phyloP scores from a whole-genome alignment of 1,140 invertebrate genomes.

The Brachionus koreanus region DNA sequence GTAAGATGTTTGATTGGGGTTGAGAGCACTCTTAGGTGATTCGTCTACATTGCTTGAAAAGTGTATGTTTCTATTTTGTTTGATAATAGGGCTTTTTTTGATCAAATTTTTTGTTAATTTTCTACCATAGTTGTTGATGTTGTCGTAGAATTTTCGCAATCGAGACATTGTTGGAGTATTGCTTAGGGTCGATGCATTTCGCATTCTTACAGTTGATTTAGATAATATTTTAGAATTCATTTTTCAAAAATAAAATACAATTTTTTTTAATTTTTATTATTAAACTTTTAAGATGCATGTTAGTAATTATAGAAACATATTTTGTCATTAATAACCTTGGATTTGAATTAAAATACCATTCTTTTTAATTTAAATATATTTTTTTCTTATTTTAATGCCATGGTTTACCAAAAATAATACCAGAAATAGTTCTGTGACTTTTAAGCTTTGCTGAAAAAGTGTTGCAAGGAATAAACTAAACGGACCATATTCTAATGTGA shows the following conservation, averaged over 20 bases:
- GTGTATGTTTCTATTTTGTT: background rate
- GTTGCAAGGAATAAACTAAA: too few species aligned
- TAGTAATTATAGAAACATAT: too few species aligned
- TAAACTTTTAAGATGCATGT: background rate
- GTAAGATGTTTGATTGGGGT: background rate
- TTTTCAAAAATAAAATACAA: background rate
- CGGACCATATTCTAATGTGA: too few species aligned
- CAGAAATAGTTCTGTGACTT: too few species aligned
- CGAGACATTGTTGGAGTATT: background rate
- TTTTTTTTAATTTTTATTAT: background rate
- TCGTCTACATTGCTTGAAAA: background rate
- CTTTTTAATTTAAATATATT: too few species aligned
- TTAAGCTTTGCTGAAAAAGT: too few species aligned
- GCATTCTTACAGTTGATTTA: background rate
- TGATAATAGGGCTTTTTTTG: background rate
- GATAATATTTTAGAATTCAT: background rate
- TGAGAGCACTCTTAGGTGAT: background rate
- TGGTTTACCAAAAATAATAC: too few species aligned
- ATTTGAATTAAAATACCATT: too few species aligned
- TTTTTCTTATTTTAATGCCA: too few species aligned
- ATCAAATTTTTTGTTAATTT: background rate
- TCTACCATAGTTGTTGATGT: background rate
- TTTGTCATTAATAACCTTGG: too few species aligned
- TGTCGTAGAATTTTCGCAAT: background rate
- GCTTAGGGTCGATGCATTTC: background rate